Evolutionary conservation across 53 echinoderm and acorn worm species (phyloP), one percentile per base, ranked within the genome.

Genomic region (Zoroaster sp.): DNA sequence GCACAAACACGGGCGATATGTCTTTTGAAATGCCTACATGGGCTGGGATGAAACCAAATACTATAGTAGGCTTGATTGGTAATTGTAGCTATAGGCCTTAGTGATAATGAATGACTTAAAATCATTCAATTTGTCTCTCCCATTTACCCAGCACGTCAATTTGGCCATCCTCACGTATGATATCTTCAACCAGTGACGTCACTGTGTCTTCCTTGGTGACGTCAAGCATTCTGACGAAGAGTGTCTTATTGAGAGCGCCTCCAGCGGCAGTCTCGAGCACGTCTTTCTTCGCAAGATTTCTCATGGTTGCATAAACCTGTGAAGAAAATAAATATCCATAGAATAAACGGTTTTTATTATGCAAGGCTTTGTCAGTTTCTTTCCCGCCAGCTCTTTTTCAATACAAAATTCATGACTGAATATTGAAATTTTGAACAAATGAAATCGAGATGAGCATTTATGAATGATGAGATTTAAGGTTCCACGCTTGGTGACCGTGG

Each of bases 301-400:
- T 52, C 93, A 93, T 93, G 33, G 93, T 93, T 7, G 93, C 90
- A 82, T 90, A 93, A 4, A 93, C 93, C 85, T 85, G 45, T 4
- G 17, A 23, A 23, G 25, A 25, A 23, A 37, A 80, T 63, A 3
- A 0, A 4, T 35, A 18, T 17, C 4, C 32, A 6, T 7, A 45
- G 25, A 20, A 40, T 25, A 30, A 10, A 32, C 13, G 13, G 10
- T 14, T 1, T n/a, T 25, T 2, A 21, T 21, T 2, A 25, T 30
- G 8, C 23, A 25, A 66, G n/a, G n/a, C n/a, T n/a, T 66, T 66
- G 2, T 66, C 66, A 21, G 7, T 1, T 66, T 17, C 66, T 17
- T 30, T 8, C 0, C 6, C 66, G 66, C 9, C 31, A 25, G 9
- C n/a, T 21, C 31, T n/a, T 9, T 30, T 21, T 1, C 7, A 46